Evolutionary conservation across 2,888 invertebrate genomes (phyloP).

Genomic region (Cotesia congregata): DNA sequence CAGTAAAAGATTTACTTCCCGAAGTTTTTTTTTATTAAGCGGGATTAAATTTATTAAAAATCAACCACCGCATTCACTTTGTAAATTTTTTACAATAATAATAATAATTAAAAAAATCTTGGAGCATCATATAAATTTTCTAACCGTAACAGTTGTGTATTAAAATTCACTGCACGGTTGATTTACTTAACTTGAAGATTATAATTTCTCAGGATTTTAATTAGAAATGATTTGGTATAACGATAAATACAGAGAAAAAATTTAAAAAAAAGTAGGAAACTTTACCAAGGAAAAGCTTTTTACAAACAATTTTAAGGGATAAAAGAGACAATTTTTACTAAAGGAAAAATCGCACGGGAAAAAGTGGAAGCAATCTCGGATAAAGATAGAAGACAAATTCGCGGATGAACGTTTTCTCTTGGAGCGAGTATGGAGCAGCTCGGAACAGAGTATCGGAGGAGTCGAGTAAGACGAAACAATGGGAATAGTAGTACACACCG

Average conservation of each 20-base stretch:
- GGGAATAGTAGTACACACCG: slow-evolving; percentile 39
- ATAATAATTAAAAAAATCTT: too few species aligned
- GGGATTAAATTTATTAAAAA: too few species aligned
- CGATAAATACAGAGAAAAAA: slow-evolving; percentile 7
- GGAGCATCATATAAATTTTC: too few species aligned
- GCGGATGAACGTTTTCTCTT: slow-evolving; percentile 19
- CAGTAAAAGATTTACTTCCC: too few species aligned
- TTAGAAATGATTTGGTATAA: background rate
- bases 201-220: background rate
- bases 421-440: background rate
- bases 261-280: background rate
- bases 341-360: slow-evolving; percentile 14
- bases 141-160: background rate
- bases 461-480: slow-evolving; percentile 48
- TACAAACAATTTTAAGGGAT: slow-evolving; percentile 13
- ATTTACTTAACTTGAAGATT: background rate
- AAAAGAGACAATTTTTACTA: slow-evolving; percentile 13
- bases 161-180: background rate
- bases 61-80: too few species aligned
- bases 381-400: slow-evolving; percentile 14
- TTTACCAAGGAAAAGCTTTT: background rate
- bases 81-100: too few species aligned
- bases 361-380: slow-evolving; percentile 10
- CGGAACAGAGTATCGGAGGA: slow-evolving; percentile 2
- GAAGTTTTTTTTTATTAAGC: too few species aligned